These are phyloP conservation scores for Linnaemya tessellans DNA, from an alignment of 2,888 invertebrate genomes.

Conservation along the genomic window DNA sequence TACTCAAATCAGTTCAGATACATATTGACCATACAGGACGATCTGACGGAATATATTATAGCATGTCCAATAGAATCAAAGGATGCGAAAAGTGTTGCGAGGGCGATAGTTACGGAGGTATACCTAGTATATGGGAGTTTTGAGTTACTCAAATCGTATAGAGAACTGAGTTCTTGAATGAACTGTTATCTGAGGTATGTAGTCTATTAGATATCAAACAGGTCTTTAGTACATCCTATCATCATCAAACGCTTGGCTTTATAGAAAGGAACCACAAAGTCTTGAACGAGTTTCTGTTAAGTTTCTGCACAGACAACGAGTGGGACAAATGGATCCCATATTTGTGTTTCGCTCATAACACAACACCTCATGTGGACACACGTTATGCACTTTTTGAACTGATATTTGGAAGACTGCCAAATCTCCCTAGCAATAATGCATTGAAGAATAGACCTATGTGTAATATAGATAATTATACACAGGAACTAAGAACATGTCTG, in stretches of 20 bases:
- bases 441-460: background rate
- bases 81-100: background rate
- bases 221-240: background rate
- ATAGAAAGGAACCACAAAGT: background rate
- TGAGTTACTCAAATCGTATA: background rate
- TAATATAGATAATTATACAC: background rate
- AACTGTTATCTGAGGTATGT: background rate
- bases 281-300: background rate
- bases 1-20: background rate
- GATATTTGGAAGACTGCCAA: background rate
- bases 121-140: background rate
- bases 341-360: background rate
- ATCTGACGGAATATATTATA: background rate
- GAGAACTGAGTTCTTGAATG: background rate
- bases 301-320: background rate
- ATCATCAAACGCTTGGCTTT: background rate
- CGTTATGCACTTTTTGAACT: background rate
- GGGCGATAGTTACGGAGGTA: background rate
- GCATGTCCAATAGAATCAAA: background rate
- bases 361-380: background rate
- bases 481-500: background rate
- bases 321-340: background rate
- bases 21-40: background rate
- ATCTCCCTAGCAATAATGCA: background rate
- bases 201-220: background rate